Base-by-base conservation (phyloP, 2,888 invertebrate genomes). In the Caenorhabditis parvicauda region DNA sequence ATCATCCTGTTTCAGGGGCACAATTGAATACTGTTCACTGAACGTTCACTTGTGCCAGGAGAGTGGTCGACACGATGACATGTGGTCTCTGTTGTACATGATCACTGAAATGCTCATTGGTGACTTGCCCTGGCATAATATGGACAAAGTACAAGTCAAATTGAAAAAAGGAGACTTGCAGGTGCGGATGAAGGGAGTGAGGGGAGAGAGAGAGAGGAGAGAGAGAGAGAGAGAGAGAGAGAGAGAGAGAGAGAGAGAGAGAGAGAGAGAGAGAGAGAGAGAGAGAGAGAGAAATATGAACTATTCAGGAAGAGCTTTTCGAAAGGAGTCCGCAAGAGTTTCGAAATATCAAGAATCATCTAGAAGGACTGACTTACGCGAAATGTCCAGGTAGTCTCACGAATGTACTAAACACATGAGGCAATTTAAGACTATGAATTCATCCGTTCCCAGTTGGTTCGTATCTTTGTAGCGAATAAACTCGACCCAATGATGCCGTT, bases 11-110 rank as follows among this genome's bases (percentile, higher is more conserved):
- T n/a, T n/a, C n/a, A 48, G 61, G 32, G 56, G 56, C 21, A 51
- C 56, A 1, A 35, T 57, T 24, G 29, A 24, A 4, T 57, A 57
- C 25, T 61, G 61, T 37, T 61, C 61, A 9, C 25, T 52, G 28
- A 61, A 61, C 38, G 54, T 57, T 22, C 61, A 61, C 35, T n/a
- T n/a, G n/a, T n/a, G n/a, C n/a, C n/a, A n/a, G n/a, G n/a, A n/a
- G n/a, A n/a, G n/a, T n/a, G 38, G 38, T 14, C 38, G 38, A 5
- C 38, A 53, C 35, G 54, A 54, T 14, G 54, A 54, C 19, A 35
- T 54, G 5, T 54, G 54, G 54, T 54, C 54, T 3, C 6, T 54
- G 47, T 25, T 54, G 41, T 54, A 54, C 54, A 54, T 54, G 54
- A 14, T 54, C 5, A 48, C 42, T 17, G 54, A 54, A 25, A n/a